Conservation (phyloP, 2,113 vertebrate species). For the Phainopepla nitens region DNA sequence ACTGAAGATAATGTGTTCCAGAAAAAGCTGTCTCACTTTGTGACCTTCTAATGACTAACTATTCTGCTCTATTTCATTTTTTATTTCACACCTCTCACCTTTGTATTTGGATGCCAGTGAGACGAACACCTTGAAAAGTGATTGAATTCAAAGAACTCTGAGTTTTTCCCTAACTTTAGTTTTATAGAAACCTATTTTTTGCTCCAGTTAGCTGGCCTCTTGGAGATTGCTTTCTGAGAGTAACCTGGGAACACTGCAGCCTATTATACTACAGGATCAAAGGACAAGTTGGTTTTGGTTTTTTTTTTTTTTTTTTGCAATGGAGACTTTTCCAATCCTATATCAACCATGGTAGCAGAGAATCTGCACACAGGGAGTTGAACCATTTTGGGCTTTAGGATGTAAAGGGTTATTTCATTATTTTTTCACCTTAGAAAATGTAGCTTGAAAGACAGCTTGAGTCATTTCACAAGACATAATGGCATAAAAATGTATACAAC, state of each 20-base stretch:
- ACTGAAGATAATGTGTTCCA: background rate
- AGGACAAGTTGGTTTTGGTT: background rate
- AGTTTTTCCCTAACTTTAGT: background rate
- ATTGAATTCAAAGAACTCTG: slow-evolving; percentile 18
- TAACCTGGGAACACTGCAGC: background rate
- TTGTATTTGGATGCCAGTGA: slow-evolving; percentile 1
- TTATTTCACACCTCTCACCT: slow-evolving; percentile 39
- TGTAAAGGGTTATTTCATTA: background rate
- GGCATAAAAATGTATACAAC: background rate
- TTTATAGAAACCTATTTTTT: slow-evolving; percentile 45
- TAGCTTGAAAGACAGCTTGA: background rate
- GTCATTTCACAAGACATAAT: background rate
- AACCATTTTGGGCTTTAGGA: background rate
- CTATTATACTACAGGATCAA: slow-evolving; percentile 42
- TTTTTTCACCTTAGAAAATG: background rate
- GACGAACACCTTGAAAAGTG: background rate
- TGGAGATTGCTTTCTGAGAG: slow-evolving; percentile 35
- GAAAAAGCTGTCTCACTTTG: background rate
- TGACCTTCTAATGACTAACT: slow-evolving; percentile 10
- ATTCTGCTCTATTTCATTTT: slow-evolving; percentile 4
- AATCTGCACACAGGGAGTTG: background rate
- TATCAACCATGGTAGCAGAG: background rate
- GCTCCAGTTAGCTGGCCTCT: slow-evolving; percentile 6
- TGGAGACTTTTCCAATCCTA: background rate
- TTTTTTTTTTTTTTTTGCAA: background rate